Evolutionary conservation across 2,797 vertebrate species (phyloP).

Genomic region (Sebastes vulpes): DNA sequence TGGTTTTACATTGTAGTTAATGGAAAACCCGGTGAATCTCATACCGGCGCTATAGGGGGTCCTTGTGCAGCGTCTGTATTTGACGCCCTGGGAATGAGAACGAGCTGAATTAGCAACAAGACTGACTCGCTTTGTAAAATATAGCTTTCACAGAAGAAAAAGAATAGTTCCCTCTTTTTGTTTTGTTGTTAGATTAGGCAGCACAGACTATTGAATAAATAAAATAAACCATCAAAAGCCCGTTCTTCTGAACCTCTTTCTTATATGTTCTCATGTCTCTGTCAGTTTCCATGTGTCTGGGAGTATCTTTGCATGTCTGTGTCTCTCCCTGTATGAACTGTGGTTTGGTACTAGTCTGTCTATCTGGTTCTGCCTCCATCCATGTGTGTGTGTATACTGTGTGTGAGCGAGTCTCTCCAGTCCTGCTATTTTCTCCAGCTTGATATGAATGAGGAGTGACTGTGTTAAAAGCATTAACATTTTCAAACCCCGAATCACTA

Average conservation of each 20-base stretch:
- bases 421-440: constrained; percentile 43
- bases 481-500: constrained; percentile 75
- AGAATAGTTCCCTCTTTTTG: no score
- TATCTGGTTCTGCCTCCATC: background rate
- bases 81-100: no score
- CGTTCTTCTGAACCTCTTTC: background rate
- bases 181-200: background rate
- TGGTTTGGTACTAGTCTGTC: constrained; percentile 19
- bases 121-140: no score
- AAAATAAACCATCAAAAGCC: background rate
- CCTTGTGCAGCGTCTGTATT: no score
- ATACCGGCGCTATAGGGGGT: no score
- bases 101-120: no score
- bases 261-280: background rate
- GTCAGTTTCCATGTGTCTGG: constrained; percentile 18
- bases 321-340: background rate
- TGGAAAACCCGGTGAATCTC: no score
- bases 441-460: constrained; percentile 71
- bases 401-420: constrained; percentile 11
- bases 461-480: constrained; percentile 79
- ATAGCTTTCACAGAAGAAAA: no score
- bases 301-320: constrained; percentile 19
- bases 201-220: background rate
- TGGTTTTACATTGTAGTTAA: background rate
- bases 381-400: constrained; percentile 16